Percentiles rank a stretch among this genome's conserved stretches.
phyloP scores from a whole-genome alignment of 2,113 vertebrate genomes.

The Trematomus loennbergii region DNA sequence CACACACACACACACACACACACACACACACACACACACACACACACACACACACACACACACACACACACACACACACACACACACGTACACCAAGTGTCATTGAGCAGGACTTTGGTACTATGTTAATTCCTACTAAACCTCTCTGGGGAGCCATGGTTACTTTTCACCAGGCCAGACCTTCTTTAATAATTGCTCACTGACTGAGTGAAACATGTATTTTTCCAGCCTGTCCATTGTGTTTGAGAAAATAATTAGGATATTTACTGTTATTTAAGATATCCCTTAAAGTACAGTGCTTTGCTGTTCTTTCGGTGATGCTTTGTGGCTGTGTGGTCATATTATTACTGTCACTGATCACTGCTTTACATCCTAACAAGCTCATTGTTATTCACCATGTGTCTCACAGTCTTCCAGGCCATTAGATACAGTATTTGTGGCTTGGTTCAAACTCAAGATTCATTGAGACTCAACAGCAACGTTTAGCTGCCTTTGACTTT shows the following conservation, averaged over 20 bases:
- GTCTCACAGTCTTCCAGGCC: conserved; percentile 8
- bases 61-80: background rate
- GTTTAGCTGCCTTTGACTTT: background rate
- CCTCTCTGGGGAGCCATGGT: conserved; percentile 46
- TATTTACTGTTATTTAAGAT: conserved; percentile 2
- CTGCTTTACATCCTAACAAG: conserved; percentile 7
- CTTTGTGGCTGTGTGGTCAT: background rate
- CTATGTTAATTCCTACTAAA: conserved; percentile 48
- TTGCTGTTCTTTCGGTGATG: background rate
- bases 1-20: background rate
- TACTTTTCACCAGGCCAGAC: conserved; percentile 35
- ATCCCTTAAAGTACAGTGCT: background rate
- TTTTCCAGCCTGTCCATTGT: conserved; percentile 31
- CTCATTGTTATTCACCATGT: conserved; percentile 49
- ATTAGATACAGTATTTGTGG: conserved; percentile 26
- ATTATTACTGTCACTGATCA: conserved; percentile 3
- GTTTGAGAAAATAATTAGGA: background rate
- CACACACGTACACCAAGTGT: conserved; percentile 21
- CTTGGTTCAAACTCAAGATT: background rate
- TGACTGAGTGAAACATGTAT: conserved; percentile 27
- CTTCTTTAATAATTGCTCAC: conserved; percentile 30
- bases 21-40: conserved; percentile 12
- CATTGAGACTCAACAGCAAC: background rate
- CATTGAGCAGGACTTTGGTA: conserved; percentile 28
- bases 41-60: background rate